These are phyloP conservation scores for Cataglyphis hispanica DNA, from an alignment of 1,140 invertebrate genomes.

Conservation along the genomic window DNA sequence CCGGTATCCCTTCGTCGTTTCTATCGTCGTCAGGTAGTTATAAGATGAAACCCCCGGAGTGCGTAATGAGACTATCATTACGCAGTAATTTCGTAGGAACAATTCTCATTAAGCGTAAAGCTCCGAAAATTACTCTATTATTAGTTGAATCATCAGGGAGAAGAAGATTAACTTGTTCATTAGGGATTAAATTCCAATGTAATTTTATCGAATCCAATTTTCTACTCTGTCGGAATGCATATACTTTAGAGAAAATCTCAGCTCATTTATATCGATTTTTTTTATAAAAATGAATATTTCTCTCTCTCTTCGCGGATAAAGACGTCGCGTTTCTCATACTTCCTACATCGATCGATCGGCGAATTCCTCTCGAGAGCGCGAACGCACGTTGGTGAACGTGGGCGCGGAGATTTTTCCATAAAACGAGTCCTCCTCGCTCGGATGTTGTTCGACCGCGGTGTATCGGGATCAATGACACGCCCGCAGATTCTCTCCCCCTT, in stretches of 20 bases:
- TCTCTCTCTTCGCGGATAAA: neutral
- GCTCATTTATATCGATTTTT: neutral
- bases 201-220: neutral
- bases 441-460: slow-evolving; percentile 72
- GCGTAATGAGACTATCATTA: neutral
- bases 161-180: neutral
- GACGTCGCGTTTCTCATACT: slow-evolving; percentile 1
- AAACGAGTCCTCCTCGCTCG: slow-evolving; percentile 53
- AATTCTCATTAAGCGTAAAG: neutral
- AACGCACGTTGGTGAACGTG: slow-evolving; percentile 62
- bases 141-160: neutral
- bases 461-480: slow-evolving; percentile 83
- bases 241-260: neutral
- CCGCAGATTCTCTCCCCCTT: slow-evolving; percentile 75
- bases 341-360: neutral
- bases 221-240: neutral
- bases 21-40: neutral
- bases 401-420: slow-evolving; percentile 78
- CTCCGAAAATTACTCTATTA: neutral
- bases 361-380: slow-evolving; percentile 29
- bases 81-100: neutral
- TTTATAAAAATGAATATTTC: neutral
- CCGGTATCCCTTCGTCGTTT: slow-evolving; percentile 49
- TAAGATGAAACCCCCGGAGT: too few species aligned
- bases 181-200: too few species aligned